These are phyloP conservation scores for Sebastes dallii DNA, from an alignment of 2,797 vertebrate species.

Conservation along the genomic window DNA sequence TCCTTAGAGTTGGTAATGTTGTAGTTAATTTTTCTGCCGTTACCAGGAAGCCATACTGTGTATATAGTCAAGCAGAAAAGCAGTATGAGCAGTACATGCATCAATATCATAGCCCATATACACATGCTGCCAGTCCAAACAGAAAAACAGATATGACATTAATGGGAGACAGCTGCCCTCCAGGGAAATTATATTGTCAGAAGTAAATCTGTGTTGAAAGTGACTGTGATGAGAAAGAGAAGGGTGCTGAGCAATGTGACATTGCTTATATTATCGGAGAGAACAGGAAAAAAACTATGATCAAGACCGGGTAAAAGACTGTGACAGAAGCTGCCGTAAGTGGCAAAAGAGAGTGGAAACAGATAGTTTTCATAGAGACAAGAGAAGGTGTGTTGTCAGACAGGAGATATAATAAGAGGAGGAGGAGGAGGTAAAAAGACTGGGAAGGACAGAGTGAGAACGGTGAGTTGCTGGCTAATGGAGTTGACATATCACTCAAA, in stretches of 20 bases:
- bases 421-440: neutral
- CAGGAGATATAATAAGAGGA: neutral
- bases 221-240: neutral
- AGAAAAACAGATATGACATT: conserved; percentile 6
- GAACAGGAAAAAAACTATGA: neutral
- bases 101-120: neutral
- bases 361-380: neutral
- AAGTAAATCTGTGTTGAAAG: conserved; percentile 25
- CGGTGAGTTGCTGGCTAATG: neutral
- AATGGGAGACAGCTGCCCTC: conserved; percentile 5
- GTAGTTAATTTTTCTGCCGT: neutral
- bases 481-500: neutral
- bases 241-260: neutral
- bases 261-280: neutral
- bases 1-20: neutral
- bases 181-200: conserved; percentile 15
- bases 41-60: neutral
- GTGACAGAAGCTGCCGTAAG: neutral
- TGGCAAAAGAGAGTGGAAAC: neutral
- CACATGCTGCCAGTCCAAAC: conserved; percentile 1
- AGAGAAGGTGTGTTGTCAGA: neutral
- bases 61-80: neutral
- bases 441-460: neutral
- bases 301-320: neutral
- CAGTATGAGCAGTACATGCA: neutral